Evolutionary conservation across 2,888 invertebrate species (phyloP).

Genomic region (Leuctra nigra): DNA sequence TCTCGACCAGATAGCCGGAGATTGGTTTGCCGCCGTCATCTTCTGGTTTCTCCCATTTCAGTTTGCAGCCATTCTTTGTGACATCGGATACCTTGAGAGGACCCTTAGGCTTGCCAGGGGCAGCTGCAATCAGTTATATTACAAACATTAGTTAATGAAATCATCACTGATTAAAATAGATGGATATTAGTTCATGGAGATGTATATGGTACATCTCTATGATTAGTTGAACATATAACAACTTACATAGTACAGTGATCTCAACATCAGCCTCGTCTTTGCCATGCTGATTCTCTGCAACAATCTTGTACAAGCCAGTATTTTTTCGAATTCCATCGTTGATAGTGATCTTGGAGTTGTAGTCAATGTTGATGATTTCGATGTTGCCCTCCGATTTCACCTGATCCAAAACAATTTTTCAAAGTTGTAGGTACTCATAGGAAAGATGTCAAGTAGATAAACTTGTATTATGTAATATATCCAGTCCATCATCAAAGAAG

Average conservation of each 20-base stretch:
- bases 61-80: slow-evolving; percentile 81
- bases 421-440: too few relatives aligned
- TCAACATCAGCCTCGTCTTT: slow-evolving; percentile 91
- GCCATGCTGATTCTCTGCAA: slow-evolving; percentile 87
- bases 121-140: slow-evolving; percentile 47
- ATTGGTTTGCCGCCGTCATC: slow-evolving; percentile 93
- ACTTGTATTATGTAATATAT: too few relatives aligned
- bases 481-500: too few relatives aligned
- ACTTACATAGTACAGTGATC: slow-evolving; percentile 72
- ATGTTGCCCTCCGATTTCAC: slow-evolving; percentile 61
- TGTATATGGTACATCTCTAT: too few relatives aligned
- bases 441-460: too few relatives aligned
- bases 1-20: slow-evolving; percentile 89
- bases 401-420: slow-evolving; percentile 30
- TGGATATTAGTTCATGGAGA: too few relatives aligned
- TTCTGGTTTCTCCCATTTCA: slow-evolving; percentile 90
- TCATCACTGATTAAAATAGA: too few relatives aligned
- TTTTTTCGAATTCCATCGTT: slow-evolving; percentile 73
- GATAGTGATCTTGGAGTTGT: slow-evolving; percentile 81
- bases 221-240: too few relatives aligned
- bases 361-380: slow-evolving; percentile 78
- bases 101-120: slow-evolving; percentile 82
- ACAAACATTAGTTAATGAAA: too few relatives aligned
- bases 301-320: slow-evolving; percentile 84
- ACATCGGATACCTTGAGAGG: slow-evolving; percentile 84